Evolutionary conservation across 2,113 vertebrate species (phyloP).

Genomic region (Indri indri): DNA sequence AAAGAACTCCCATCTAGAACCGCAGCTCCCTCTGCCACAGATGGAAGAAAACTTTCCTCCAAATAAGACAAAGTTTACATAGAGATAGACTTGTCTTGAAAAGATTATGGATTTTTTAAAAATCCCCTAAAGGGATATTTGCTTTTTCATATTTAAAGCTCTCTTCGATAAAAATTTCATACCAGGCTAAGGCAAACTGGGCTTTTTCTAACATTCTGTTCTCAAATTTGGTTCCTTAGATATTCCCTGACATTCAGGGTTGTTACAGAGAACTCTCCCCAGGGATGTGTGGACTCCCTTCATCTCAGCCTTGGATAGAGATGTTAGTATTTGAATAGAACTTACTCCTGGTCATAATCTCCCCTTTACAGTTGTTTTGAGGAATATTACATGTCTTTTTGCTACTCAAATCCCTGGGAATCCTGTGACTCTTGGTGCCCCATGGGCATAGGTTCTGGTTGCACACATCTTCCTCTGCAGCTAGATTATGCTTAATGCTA

Average conservation of each 20-base stretch:
- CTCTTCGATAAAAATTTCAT: conserved; percentile 24
- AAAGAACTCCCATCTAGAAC: neutral
- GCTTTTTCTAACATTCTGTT: neutral
- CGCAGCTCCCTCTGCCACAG: neutral
- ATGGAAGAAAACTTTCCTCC: neutral
- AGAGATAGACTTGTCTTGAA: neutral
- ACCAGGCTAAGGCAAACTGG: neutral
- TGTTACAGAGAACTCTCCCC: neutral
- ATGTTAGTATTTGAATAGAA: neutral
- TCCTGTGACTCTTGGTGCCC: neutral
- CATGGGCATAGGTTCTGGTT: neutral
- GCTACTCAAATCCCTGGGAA: neutral
- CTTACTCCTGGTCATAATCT: neutral
- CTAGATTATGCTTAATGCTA: neutral
- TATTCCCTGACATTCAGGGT: neutral
- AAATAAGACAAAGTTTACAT: neutral
- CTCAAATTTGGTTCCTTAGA: neutral
- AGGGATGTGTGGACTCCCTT: neutral
- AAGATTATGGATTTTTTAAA: neutral
- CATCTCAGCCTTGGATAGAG: neutral
- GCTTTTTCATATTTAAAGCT: neutral
- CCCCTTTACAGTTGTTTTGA: neutral
- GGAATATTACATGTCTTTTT: neutral
- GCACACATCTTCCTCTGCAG: neutral
- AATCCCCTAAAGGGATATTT: neutral